Evolutionary conservation across 92 coral and sea anemone species (phyloP).

Genomic region (Bergia sp.): DNA sequence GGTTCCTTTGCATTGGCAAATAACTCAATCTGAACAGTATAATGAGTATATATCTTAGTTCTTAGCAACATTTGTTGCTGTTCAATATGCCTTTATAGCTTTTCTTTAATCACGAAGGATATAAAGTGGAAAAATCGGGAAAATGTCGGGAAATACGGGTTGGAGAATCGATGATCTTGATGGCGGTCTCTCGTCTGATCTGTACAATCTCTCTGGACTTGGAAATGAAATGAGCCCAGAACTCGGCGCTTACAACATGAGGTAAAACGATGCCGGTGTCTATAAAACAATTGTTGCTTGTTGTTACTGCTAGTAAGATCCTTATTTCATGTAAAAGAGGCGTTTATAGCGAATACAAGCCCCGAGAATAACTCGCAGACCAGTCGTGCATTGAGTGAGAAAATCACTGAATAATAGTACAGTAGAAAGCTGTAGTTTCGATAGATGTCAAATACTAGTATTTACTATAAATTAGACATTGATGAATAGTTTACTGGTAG

Average conservation of each 20-base stretch:
- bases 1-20: neutral
- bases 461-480: too few species aligned
- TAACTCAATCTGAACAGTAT: neutral
- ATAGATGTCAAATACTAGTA: too few species aligned
- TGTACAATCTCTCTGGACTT: slow-evolving; percentile 91
- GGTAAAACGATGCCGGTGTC: slow-evolving; percentile 50
- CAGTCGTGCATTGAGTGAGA: neutral
- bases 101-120: neutral
- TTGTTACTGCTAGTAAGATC: neutral
- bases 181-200: slow-evolving; percentile 83
- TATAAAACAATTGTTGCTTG: neutral
- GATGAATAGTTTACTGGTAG: too few species aligned
- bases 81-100: neutral
- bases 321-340: too few species aligned
- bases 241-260: slow-evolving; percentile 89
- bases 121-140: neutral
- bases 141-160: slow-evolving; percentile 69
- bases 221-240: slow-evolving; percentile 88
- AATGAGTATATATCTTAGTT: neutral
- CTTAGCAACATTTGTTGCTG: neutral
- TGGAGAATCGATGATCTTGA: slow-evolving; percentile 90
- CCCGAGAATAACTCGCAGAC: neutral
- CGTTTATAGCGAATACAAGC: neutral
- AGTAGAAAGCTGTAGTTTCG: too few species aligned
- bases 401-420: too few species aligned